Base-by-base conservation (phyloP, 2,113 vertebrate species). In the Phylloscopus trochilus region DNA sequence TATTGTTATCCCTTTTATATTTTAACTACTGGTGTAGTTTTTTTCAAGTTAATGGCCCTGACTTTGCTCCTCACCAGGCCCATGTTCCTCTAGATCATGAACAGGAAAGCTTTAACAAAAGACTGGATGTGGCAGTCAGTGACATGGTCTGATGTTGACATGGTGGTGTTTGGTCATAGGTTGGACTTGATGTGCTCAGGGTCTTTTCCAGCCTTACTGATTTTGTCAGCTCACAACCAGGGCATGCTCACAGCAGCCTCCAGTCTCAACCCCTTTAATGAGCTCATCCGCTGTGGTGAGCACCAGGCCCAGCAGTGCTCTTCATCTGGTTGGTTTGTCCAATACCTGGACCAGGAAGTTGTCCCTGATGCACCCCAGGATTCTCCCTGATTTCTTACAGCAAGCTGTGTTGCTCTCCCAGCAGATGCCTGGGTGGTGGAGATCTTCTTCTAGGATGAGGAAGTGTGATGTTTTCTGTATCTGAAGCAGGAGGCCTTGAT, bases 121-220 rank as follows among this genome's bases (percentile, higher is more conserved):
- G 37, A 28, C 18, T 28, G 37, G 9, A 28, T 44, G 33, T 15
- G 46, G 39, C 18, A 19, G 7, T 69, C 27, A 33, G 28, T 33
- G 33, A 26, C 11, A 0, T 52, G 22, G 37, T 52, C 18, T 44
- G 14, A 41, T 60, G 37, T 51, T 60, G 33, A 27, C 6, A 1
- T 6, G 7, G 27, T 60, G 46, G 3, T 39, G 15, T 23, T 69
- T 3, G 2, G 18, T 60, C 53, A 7, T 10, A 44, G 9, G 22
- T 19, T 60, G 46, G 18, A 15, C 37, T 52, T 0, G 0, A 7
- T 28, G 46, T 24, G 15, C 22, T 77, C 18, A 12, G 18, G 5
- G 15, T 53, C 73, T 77, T 53, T 69, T 69, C 73, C 46, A 77
- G 10, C 12, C 18, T 27, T 27, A 28, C 2, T 27, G 46, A 15